Conservation (phyloP, 2,113 vertebrate genomes). For the Scomber scombrus region DNA sequence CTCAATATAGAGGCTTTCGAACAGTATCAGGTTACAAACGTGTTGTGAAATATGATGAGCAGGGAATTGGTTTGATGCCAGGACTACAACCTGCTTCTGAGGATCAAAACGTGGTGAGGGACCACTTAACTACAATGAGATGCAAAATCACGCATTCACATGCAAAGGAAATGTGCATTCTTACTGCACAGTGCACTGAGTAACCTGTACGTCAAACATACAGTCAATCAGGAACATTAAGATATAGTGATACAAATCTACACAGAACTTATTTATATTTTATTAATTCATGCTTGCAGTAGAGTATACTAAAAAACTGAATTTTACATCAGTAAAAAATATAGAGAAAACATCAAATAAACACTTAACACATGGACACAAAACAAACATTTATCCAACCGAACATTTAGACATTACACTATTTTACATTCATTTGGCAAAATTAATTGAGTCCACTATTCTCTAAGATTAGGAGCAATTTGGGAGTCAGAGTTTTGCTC, state of each 20-base stretch:
- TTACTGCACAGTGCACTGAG: background rate
- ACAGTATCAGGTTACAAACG: conserved; percentile 57
- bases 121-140: conserved; percentile 62
- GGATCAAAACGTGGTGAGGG: conserved; percentile 53
- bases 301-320: too few species aligned
- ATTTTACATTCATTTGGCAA: too few species aligned
- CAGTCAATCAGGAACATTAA: background rate
- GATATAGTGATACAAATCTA: background rate
- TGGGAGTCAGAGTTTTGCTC: too few species aligned
- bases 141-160: conserved; percentile 47
- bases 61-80: conserved; percentile 61
- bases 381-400: background rate
- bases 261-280: too few species aligned
- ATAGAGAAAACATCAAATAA: too few species aligned
- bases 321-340: too few species aligned
- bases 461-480: too few species aligned
- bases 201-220: background rate
- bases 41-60: conserved; percentile 65
- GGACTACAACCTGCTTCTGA: conserved; percentile 43
- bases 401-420: too few species aligned
- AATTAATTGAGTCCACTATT: too few species aligned
- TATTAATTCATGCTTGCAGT: too few species aligned
- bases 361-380: background rate
- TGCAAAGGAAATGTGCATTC: conserved; percentile 1
- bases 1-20: conserved; percentile 62